Base-by-base conservation (phyloP, 2,797 vertebrate species). In the Tiaroga cobitis region DNA sequence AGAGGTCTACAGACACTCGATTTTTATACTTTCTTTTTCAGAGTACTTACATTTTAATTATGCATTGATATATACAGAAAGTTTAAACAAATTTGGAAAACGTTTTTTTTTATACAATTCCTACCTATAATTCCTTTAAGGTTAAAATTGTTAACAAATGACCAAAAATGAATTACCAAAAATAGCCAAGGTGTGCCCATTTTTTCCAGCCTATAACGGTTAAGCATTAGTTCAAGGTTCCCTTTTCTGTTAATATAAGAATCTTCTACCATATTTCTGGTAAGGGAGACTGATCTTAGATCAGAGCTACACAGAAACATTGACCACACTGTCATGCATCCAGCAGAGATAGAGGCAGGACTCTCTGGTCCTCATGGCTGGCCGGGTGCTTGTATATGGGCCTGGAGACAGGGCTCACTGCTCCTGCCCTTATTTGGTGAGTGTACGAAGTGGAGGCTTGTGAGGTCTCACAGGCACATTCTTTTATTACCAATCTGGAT, bases 401-500 rank as follows among this genome's bases (percentile, higher is more conserved):
- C 9, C 32, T 70, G 82, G 88, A 90, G 88, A 91, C 69, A 88
- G 88, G 84, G 89, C 90, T 81, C 80, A 86, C 91, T 90, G 92
- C 93, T 94, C 91, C 91, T 93, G 93, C 90, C 95, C 95, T 95
- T 95, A 92, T 96, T 97, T 96, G 95, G 94, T 95, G 95, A 94
- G 92, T 91, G 94, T 80, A 74, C 5, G 59, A 72, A 76, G 73
- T 92, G 92, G 92, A 87, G 95, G 92, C 93, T 93, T 92, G 86
- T 92, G 89, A 88, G 92, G 88, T 90, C 83, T 83, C 90, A 88
- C 90, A 93, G 92, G 72, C 85, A 93, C 92, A 90, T 96, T 96
- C 93, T 94, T 95, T 91, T 93, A 87, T 92, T 92, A 91, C 92
- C 91, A 92, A 93, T 91, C 91, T 96, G 85, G 41, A 49, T 79